Conservation (phyloP, 2,888 invertebrate genomes). For the Synergus gifuensis region DNA sequence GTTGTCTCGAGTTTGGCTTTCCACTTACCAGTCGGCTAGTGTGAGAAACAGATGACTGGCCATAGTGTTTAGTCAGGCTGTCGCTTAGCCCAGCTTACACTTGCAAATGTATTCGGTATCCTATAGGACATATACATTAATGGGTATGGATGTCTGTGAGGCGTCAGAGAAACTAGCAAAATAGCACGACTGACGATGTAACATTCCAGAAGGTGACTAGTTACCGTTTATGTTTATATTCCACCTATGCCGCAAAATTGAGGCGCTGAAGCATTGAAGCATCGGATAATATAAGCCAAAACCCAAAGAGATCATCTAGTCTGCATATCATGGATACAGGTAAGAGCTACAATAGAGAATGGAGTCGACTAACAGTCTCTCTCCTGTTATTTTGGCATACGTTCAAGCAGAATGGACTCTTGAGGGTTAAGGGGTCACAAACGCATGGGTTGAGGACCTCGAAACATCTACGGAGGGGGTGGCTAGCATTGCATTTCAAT, state of each 20-base stretch:
- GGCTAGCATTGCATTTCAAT: slow-evolving; percentile 47
- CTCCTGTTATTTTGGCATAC: slow-evolving; percentile 63
- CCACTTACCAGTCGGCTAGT: background rate
- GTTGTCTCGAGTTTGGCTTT: slow-evolving; percentile 20
- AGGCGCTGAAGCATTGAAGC: slow-evolving; percentile 12
- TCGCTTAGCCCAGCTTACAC: slow-evolving; percentile 59
- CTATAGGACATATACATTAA: slow-evolving; percentile 62
- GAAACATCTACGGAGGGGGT: slow-evolving; percentile 39
- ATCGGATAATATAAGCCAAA: background rate
- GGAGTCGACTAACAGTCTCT: slow-evolving; percentile 50
- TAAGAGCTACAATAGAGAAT: slow-evolving; percentile 45
- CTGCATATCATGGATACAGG: slow-evolving; percentile 11
- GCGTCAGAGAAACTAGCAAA: slow-evolving; percentile 32
- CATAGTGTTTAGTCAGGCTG: slow-evolving; percentile 28
- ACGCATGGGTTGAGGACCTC: slow-evolving; percentile 45
- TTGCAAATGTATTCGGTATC: slow-evolving; percentile 71
- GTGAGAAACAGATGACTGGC: slow-evolving; percentile 27
- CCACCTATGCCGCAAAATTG: slow-evolving; percentile 45
- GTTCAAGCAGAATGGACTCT: slow-evolving; percentile 66
- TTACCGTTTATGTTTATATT: slow-evolving; percentile 62
- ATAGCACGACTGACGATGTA: slow-evolving; percentile 10
- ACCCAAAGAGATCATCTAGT: background rate
- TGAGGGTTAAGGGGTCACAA: slow-evolving; percentile 51
- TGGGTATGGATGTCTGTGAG: slow-evolving; percentile 52
- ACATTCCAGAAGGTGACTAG: slow-evolving; percentile 33